Percentiles rank a stretch among this genome's conserved stretches.
Evolutionary conservation across 2,888 invertebrate genomes (phyloP).

Genomic region (Mellilla xanthometata): DNA sequence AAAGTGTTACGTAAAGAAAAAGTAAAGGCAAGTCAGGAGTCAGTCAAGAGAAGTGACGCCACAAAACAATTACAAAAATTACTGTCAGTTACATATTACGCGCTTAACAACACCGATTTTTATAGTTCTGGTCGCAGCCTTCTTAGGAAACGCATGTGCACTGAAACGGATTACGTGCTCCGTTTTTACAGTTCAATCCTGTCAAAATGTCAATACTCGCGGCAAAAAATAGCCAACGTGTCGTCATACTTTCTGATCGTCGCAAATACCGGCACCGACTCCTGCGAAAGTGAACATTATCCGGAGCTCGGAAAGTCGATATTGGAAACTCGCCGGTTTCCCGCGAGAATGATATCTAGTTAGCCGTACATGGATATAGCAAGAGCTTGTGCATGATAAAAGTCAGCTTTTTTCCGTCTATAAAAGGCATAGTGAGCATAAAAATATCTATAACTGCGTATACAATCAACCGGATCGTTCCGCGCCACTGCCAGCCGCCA

Average conservation of each 20-base stretch:
- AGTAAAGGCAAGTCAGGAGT: no score
- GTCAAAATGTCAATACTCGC: slow-evolving; percentile 34
- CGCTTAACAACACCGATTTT: neutral
- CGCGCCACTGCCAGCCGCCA: slow-evolving; percentile 62
- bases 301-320: slow-evolving; percentile 4
- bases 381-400: slow-evolving; percentile 46
- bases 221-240: slow-evolving; percentile 26
- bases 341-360: slow-evolving; percentile 33
- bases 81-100: neutral
- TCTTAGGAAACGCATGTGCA: slow-evolving; percentile 3
- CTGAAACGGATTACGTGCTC: slow-evolving; percentile 6
- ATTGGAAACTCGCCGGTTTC: slow-evolving; percentile 19
- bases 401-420: slow-evolving; percentile 41
- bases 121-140: neutral
- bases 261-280: neutral
- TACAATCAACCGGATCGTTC: slow-evolving; percentile 70
- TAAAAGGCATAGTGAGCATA: slow-evolving; percentile 42
- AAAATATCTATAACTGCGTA: slow-evolving; percentile 51
- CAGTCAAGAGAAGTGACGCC: no score
- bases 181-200: slow-evolving; percentile 23
- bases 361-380: slow-evolving; percentile 41
- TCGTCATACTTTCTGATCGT: slow-evolving; percentile 9
- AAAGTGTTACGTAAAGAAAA: no score
- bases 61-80: no score
- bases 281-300: slow-evolving; percentile 7